phyloP scores from a whole-genome alignment of 1,140 invertebrate species.

The Centruroides sculpturatus region DNA sequence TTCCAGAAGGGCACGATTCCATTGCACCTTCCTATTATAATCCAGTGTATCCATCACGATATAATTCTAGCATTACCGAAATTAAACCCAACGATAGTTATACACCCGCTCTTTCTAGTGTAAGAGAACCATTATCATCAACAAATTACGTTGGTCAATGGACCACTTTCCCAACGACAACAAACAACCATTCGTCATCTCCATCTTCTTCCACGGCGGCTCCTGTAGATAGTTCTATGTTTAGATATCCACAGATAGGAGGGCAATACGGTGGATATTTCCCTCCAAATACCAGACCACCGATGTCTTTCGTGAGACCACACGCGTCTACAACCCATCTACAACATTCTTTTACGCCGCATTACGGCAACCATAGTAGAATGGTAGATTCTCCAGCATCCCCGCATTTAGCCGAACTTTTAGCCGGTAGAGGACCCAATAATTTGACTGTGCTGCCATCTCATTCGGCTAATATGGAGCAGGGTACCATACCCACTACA shows the following conservation, averaged over 20 bases:
- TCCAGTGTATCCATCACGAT: too few relatives aligned
- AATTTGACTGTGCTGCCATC: conserved; percentile 5
- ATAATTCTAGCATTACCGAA: too few relatives aligned
- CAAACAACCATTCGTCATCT: not conserved
- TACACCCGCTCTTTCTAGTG: too few relatives aligned
- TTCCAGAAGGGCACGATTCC: too few relatives aligned
- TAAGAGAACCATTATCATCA: too few relatives aligned
- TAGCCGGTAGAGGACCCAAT: conserved; percentile 12
- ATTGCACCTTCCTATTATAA: too few relatives aligned
- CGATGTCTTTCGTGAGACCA: not conserved
- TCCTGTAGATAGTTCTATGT: conserved; percentile 1
- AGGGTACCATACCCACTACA: not conserved
- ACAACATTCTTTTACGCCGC: conserved; percentile 1
- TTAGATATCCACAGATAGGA: conserved; percentile 5
- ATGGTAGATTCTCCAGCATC: conserved; percentile 41
- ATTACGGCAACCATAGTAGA: conserved; percentile 20
- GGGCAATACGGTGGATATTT: conserved; percentile 11
- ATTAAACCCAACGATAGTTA: too few relatives aligned
- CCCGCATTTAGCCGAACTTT: conserved; percentile 34
- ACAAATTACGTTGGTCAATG: too few relatives aligned
- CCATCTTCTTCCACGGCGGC: conserved; percentile 4
- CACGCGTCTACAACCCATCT: conserved; percentile 5
- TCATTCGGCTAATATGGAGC: not conserved
- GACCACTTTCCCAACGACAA: too few relatives aligned
- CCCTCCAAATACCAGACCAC: not conserved